phyloP scores from a whole-genome alignment of 2,797 vertebrate genomes.

The Amblyraja radiata region DNA sequence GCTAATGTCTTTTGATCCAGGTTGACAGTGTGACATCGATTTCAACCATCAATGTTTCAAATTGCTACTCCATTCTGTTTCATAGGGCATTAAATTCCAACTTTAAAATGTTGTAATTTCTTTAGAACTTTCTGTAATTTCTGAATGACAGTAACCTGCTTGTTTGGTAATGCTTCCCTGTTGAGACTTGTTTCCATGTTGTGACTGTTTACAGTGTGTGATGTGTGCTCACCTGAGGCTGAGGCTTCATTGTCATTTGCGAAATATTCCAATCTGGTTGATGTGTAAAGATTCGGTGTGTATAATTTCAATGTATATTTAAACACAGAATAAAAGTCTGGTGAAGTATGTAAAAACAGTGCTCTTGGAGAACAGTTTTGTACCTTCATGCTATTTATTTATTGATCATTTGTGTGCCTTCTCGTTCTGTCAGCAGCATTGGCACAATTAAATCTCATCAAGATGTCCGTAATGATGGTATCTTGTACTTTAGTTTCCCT shows the following conservation, averaged over 20 bases:
- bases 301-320: conserved; percentile 8
- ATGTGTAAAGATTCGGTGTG: neutral
- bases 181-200: conserved; percentile 10
- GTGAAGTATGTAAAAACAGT: neutral
- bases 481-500: neutral
- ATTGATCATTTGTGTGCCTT: too few species aligned
- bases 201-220: conserved; percentile 28
- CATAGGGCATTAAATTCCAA: neutral
- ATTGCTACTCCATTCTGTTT: neutral
- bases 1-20: neutral
- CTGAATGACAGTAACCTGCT: neutral
- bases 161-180: neutral
- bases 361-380: neutral
- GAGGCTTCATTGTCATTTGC: neutral
- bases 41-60: neutral
- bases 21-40: neutral
- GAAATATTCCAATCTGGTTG: neutral
- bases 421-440: neutral
- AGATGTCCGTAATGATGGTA: neutral
- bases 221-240: neutral
- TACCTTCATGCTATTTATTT: neutral
- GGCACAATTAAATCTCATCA: neutral
- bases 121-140: neutral
- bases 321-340: conserved; percentile 18
- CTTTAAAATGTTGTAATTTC: conserved; percentile 4